Evolutionary conservation across 1,140 invertebrate genomes (phyloP), one percentile per base, ranked within the genome.

Genomic region (Agrilus planipennis): DNA sequence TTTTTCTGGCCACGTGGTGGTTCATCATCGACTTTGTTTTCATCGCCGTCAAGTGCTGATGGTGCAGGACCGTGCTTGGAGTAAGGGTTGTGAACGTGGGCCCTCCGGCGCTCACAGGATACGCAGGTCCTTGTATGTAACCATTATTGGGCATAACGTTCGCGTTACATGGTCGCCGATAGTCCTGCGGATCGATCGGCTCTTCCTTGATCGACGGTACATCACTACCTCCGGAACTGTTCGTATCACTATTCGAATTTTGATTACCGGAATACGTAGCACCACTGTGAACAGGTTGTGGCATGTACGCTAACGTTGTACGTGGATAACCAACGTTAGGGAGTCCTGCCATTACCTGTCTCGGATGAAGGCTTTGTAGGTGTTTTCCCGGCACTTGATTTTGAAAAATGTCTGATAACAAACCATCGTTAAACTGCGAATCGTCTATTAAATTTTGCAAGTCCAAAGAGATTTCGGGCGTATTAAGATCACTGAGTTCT

Each of bases 401-500:
- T 14, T 79, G 69, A 44, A 84, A 66, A 45, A 89, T 85, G 50
- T 90, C 86, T 45, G 79, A 75, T 52, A 85, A 81, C 9, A 89
- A 67, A 5, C 81, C 81, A 50, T 88, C 84, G 52, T 77, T 75
- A 60, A 90, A 89, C 62, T 89, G 84, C 16, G 71, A 70, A 55
- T 90, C 87, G 62, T 90, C 87, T 51, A 90, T 90, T 49, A 92
- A 69, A 58, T 85, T 81, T 53, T 89, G 84, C 41, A 92, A 68
- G 54, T 92, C 87, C 43, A 92, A 63, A 21, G 83, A 85, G 54
- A 92, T 89, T 62, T 91, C 88, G 30, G 86, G 84, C 12, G 80
- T 84, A 58, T 85, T 88, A 42, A 92, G 69, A 55, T 91, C 87
- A 48, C 84, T 81, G 34, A 90, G 67, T 52, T 91, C 86, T 21